These are phyloP conservation scores for Endotricha flammealis DNA, from an alignment of 2,888 invertebrate genomes.

Conservation along the genomic window DNA sequence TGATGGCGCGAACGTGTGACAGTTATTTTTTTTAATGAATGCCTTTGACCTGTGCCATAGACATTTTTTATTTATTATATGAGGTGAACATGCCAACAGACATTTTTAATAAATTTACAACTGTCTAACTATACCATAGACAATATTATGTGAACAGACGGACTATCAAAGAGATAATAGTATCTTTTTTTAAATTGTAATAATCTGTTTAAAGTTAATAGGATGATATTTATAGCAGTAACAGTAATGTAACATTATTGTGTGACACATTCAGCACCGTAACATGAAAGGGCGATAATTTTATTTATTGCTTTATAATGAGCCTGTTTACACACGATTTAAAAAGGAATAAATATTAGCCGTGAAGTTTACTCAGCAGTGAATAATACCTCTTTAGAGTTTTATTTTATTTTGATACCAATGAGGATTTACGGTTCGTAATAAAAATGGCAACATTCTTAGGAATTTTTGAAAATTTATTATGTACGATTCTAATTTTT, in stretches of 20 bases:
- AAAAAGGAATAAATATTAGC: constrained; percentile 28
- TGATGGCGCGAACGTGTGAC: constrained; percentile 68
- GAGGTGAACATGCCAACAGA: too few species aligned
- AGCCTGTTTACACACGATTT: constrained; percentile 55
- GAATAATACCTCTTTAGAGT: constrained; percentile 2
- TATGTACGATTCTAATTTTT: too few species aligned
- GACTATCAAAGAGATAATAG: too few species aligned
- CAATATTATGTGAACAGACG: constrained; percentile 26
- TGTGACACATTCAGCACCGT: constrained; percentile 51
- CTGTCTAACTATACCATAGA: too few species aligned
- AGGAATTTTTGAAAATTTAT: too few species aligned
- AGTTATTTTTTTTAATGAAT: constrained; percentile 46
- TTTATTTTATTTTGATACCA: constrained; percentile 1
- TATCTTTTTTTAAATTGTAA: too few species aligned
- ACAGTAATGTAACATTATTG: constrained; percentile 52
- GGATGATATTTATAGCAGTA: constrained; percentile 56
- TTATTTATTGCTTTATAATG: constrained; percentile 75
- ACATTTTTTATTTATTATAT: constrained; percentile 11
- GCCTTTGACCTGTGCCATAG: constrained; percentile 42
- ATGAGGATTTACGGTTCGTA: neutral
- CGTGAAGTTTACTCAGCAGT: constrained; percentile 10
- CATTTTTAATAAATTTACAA: too few species aligned
- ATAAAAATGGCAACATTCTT: neutral
- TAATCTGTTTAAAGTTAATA: constrained; percentile 39
- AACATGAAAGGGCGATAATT: constrained; percentile 66